phyloP scores from a whole-genome alignment of 2,113 vertebrate genomes.

The Percina caprodes region DNA sequence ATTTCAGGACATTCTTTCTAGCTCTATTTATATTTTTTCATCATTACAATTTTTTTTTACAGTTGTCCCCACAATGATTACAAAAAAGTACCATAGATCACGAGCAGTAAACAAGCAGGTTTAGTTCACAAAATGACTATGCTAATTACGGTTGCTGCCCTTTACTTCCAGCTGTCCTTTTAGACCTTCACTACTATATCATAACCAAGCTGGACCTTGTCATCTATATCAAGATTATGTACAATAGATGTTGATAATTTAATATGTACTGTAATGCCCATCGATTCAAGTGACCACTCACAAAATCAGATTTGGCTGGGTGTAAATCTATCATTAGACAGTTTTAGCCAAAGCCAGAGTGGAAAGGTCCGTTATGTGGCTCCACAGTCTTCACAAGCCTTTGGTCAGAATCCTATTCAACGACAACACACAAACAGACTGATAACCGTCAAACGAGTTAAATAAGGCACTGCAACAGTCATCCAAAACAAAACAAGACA shows the following conservation, averaged over 20 bases:
- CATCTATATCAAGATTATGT: constrained; percentile 28
- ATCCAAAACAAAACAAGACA: constrained; percentile 36
- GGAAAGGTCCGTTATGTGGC: constrained; percentile 32
- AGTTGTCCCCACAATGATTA: not conserved
- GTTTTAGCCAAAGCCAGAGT: not conserved
- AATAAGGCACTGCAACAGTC: constrained; percentile 79
- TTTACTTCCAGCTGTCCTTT: not conserved
- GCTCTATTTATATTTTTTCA: not conserved
- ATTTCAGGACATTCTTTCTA: constrained; percentile 1
- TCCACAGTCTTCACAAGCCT: constrained; percentile 61
- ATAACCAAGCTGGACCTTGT: constrained; percentile 3
- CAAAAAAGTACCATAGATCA: constrained; percentile 18
- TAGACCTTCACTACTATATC: not conserved
- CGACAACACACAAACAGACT: constrained; percentile 49
- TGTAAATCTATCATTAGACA: constrained; percentile 13
- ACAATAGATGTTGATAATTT: constrained; percentile 18
- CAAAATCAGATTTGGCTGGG: not conserved
- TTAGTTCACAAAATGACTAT: constrained; percentile 16
- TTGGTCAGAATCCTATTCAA: constrained; percentile 63
- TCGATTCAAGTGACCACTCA: constrained; percentile 1
- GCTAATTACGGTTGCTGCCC: constrained; percentile 15
- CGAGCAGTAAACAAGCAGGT: not conserved
- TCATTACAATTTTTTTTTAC: not conserved
- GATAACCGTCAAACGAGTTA: constrained; percentile 47
- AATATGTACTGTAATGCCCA: constrained; percentile 25